phyloP scores from a whole-genome alignment of 2,888 invertebrate species.

The Crepidodera aurea region DNA sequence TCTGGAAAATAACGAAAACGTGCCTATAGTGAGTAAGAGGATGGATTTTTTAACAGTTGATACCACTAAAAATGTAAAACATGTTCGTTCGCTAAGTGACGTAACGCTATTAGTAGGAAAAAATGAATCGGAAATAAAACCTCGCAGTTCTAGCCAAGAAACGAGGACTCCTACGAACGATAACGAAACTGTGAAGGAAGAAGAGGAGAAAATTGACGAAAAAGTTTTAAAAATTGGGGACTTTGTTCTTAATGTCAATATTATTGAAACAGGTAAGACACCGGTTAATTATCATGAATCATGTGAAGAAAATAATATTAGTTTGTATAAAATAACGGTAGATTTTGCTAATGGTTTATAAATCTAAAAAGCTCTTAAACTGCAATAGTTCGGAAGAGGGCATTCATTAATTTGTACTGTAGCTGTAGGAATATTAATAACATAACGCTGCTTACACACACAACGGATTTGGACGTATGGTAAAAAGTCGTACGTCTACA shows the following conservation, averaged over 20 bases:
- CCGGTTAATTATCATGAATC: no score
- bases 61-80: conserved; percentile 53
- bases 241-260: conserved; percentile 65
- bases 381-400: no score
- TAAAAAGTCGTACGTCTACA: no score
- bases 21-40: conserved; percentile 18
- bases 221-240: conserved; percentile 54
- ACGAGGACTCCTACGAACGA: conserved; percentile 1
- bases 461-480: no score
- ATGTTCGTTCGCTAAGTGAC: conserved; percentile 59
- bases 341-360: no score
- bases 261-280: conserved; percentile 70
- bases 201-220: conserved; percentile 42
- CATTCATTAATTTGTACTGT: no score
- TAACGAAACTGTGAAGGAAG: conserved; percentile 26
- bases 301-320: no score
- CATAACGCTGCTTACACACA: no score
- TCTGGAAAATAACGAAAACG: conserved; percentile 54
- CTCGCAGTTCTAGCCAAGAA: conserved; percentile 37
- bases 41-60: conserved; percentile 43
- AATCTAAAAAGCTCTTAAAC: no score
- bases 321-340: no score
- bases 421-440: no score
- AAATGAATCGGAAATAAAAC: conserved; percentile 29
- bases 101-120: conserved; percentile 49